phyloP scores from a whole-genome alignment of 2,113 vertebrate genomes.

The Crotalus horridus region DNA sequence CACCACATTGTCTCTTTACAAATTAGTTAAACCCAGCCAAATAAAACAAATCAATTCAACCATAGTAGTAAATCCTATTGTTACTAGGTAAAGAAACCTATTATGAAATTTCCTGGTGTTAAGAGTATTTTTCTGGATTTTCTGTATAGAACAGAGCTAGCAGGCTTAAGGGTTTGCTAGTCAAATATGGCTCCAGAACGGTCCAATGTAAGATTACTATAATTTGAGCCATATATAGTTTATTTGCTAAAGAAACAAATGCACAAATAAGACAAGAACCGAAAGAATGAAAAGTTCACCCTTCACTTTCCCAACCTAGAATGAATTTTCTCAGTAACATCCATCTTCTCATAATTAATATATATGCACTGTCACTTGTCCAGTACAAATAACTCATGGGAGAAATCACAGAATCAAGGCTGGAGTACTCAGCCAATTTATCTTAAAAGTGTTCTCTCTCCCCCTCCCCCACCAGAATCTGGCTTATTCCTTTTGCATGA shows the following conservation, averaged over 20 bases:
- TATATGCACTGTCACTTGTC: neutral
- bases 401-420: neutral
- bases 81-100: neutral
- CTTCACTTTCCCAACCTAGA: neutral
- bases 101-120: neutral
- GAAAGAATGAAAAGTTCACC: neutral
- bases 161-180: neutral
- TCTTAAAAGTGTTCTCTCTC: neutral
- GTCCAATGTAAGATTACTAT: neutral
- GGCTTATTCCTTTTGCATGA: neutral
- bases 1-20: neutral
- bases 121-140: neutral
- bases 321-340: neutral
- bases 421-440: neutral
- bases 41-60: conserved; percentile 2
- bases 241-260: neutral
- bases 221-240: neutral
- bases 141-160: neutral
- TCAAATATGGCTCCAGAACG: neutral
- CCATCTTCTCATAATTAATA: neutral
- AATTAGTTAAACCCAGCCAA: neutral
- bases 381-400: neutral
- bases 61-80: neutral
- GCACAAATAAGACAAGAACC: neutral
- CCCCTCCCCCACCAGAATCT: neutral